Conservation (phyloP, 2,113 vertebrate genomes). For the Hystrix cristata region DNA sequence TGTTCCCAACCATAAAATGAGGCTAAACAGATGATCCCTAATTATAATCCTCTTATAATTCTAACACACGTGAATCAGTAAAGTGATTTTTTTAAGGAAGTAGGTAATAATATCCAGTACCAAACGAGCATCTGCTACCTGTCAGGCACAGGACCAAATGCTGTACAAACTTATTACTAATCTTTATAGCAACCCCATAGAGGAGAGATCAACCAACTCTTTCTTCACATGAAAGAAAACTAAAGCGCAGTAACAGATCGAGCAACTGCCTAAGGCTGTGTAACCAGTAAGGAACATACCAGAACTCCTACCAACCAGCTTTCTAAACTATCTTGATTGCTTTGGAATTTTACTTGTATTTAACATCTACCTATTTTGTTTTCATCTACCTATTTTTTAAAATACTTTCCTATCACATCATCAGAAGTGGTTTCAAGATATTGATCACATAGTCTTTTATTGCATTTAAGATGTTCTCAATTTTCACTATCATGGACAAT, state of each 20-base stretch:
- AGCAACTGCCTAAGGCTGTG: not conserved
- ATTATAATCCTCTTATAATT: not conserved
- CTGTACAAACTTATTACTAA: not conserved
- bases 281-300: not conserved
- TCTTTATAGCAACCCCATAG: not conserved
- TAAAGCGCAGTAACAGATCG: not conserved
- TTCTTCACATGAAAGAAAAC: not conserved
- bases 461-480: not conserved
- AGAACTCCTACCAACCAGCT: not conserved
- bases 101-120: not conserved
- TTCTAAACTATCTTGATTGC: not conserved
- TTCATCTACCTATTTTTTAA: not conserved
- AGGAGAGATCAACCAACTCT: not conserved
- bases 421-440: conserved; percentile 20
- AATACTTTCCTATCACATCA: not conserved
- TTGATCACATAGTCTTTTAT: not conserved
- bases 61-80: not conserved
- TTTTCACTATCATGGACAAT: not conserved
- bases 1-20: not conserved
- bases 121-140: not conserved
- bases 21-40: not conserved
- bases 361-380: not conserved
- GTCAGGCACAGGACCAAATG: not conserved
- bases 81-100: not conserved
- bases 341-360: not conserved